Base-by-base conservation (phyloP, 2,797 vertebrate species). In the Yasuhikotakia modesta region DNA sequence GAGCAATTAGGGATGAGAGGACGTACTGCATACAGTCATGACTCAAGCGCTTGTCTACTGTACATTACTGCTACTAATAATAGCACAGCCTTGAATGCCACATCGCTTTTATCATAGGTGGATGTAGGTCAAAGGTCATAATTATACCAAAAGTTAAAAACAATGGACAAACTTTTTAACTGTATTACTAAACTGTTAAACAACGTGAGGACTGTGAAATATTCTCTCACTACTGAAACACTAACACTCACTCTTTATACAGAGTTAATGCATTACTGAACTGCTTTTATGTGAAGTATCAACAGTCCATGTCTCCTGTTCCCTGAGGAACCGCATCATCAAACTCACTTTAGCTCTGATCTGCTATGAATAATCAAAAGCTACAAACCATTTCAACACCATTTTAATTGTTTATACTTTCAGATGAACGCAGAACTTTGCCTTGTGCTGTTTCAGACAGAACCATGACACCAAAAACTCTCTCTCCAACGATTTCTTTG, bases 331-430 rank as follows among this genome's bases (percentile, higher is more conserved):
- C 19, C 11, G 8, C 60, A 27, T 32, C 21, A 45, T 22, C 46
- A 22, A 69, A 5, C 70, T 60, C 19, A 21, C 58, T 22, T 61
- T 63, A 66, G 68, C 70, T 76, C 17, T 46, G 64, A 12, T 13
- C 45, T 17, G 22, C 67, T 61, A 55, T 61, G 39, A 82, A 75
- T 79, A 82, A 82, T 73, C 80, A 73, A 78, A 75, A 73, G 24
- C 13, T 55, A 63, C 65, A 48, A 68, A 70, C 57, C 39, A 30
- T 68, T 71, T 16, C 24, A 65, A 65, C 3, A 14, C 5, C 2
- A 35, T 35, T 81, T 65, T 70, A 78, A 81, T 73, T 57, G 75
- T 79, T 81, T 66, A 66, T 57, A 79, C 58, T 52, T 68, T 50
- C 58, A 55, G 12, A 19, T 39, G 46, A 39, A 46, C 30, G 67